phyloP scores from a whole-genome alignment of 2,113 vertebrate species.

The Microtus ochrogaster region DNA sequence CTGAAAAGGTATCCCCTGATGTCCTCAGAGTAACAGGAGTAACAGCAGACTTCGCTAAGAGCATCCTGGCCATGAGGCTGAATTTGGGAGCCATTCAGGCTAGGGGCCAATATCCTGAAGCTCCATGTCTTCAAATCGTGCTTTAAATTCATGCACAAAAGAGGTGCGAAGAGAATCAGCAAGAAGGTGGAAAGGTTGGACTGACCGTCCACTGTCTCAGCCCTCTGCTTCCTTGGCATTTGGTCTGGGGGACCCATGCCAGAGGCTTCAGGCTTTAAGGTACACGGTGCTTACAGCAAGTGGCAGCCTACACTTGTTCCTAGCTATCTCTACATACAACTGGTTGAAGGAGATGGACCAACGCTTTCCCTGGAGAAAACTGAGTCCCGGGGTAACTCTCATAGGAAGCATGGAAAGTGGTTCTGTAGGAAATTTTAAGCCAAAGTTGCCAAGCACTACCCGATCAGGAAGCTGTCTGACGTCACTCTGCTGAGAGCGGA shows the following conservation, averaged over 20 bases:
- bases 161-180: neutral
- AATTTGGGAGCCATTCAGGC: neutral
- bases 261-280: neutral
- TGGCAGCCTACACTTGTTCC: neutral
- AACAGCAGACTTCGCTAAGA: neutral
- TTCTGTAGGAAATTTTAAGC: constrained; percentile 33
- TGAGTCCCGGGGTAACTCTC: neutral
- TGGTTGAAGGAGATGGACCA: neutral
- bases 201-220: neutral
- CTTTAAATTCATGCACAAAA: neutral
- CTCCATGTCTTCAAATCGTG: neutral
- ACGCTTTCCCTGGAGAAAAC: neutral
- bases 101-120: neutral
- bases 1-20: constrained; percentile 17
- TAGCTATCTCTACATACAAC: neutral
- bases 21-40: neutral
- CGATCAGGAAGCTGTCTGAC: neutral
- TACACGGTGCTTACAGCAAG: neutral
- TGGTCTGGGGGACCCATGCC: neutral
- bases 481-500: neutral
- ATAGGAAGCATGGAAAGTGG: constrained; percentile 9
- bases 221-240: neutral
- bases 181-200: neutral
- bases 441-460: constrained; percentile 33
- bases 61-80: neutral